Conservation (phyloP, 2,797 vertebrate genomes). For the Oryzias dopingdopingensis region DNA sequence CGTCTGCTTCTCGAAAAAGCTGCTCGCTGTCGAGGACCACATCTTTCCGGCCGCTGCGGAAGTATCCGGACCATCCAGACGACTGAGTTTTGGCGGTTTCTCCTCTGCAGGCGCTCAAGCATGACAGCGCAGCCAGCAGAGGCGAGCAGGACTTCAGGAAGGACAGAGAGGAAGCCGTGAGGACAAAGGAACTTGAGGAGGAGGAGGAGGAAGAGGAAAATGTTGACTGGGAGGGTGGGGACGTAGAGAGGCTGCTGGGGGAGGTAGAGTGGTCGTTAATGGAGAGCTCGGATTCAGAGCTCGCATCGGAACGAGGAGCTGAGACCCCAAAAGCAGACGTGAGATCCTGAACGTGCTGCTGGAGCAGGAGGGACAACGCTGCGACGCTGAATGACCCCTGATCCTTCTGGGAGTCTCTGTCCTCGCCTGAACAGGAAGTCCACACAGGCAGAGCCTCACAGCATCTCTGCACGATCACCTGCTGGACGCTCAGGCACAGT, state of each 20-base stretch:
- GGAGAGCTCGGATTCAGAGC: constrained; percentile 67
- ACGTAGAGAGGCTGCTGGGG: constrained; percentile 53
- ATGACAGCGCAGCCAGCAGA: constrained; percentile 82
- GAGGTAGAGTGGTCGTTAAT: constrained; percentile 55
- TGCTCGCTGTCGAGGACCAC: constrained; percentile 83
- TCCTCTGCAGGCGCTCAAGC: constrained; percentile 80
- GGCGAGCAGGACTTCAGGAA: constrained; percentile 89
- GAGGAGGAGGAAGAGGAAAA: constrained; percentile 39
- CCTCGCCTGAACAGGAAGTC: constrained; percentile 42
- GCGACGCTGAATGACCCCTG: constrained; percentile 62
- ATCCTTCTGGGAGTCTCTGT: not conserved
- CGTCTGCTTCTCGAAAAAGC: constrained; percentile 84
- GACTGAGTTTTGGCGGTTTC: constrained; percentile 59
- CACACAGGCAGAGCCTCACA: constrained; percentile 86
- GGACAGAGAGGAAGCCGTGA: constrained; percentile 86
- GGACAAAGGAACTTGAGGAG: constrained; percentile 65
- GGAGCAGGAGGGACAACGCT: constrained; percentile 73
- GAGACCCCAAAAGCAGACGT: constrained; percentile 68
- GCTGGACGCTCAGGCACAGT: constrained; percentile 84
- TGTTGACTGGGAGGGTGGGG: constrained; percentile 41
- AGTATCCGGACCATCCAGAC: constrained; percentile 84
- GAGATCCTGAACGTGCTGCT: constrained; percentile 69
- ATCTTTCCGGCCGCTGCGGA: constrained; percentile 88
- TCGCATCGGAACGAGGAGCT: constrained; percentile 45
- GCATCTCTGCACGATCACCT: constrained; percentile 89